Conservation (phyloP, 2,888 invertebrate species). For the Orthosia gothica region DNA sequence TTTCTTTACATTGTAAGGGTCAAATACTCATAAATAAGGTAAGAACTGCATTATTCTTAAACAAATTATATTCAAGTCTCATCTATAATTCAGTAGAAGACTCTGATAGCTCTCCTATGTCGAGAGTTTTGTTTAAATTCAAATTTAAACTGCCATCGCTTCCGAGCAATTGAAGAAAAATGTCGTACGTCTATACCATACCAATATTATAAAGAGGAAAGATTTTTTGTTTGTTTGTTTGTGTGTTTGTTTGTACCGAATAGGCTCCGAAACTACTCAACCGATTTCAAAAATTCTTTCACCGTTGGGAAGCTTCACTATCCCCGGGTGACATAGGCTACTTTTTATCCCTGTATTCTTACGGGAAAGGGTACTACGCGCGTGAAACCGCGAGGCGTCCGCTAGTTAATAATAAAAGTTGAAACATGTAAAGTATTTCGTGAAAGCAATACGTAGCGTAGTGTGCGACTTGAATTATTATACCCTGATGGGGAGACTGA, state of each 20-base stretch:
- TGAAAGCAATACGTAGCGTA: slow-evolving; percentile 40
- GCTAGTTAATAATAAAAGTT: slow-evolving; percentile 57
- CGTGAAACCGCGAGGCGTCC: too few species aligned
- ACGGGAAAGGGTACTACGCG: too few species aligned
- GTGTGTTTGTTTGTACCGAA: too few species aligned
- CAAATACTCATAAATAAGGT: background rate
- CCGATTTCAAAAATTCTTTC: too few species aligned
- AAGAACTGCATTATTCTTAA: slow-evolving; percentile 5
- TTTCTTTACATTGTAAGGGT: background rate
- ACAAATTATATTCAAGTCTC: slow-evolving; percentile 36
- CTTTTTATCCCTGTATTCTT: too few species aligned
- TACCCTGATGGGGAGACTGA: slow-evolving; percentile 20
- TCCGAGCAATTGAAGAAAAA: slow-evolving; percentile 50
- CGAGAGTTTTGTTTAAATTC: slow-evolving; percentile 36
- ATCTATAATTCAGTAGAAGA: slow-evolving; percentile 38
- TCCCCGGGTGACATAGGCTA: too few species aligned
- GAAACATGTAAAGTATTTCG: slow-evolving; percentile 54
- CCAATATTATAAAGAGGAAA: too few species aligned
- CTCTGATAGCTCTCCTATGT: slow-evolving; percentile 27
- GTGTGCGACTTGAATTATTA: slow-evolving; percentile 41
- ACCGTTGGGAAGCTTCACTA: too few species aligned
- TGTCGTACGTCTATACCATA: slow-evolving; percentile 32
- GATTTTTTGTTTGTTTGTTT: too few species aligned
- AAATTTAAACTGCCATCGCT: slow-evolving; percentile 44
- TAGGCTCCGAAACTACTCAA: too few species aligned